Base-by-base conservation (phyloP, 2,888 invertebrate genomes). In the Drosophila infuscata region DNA sequence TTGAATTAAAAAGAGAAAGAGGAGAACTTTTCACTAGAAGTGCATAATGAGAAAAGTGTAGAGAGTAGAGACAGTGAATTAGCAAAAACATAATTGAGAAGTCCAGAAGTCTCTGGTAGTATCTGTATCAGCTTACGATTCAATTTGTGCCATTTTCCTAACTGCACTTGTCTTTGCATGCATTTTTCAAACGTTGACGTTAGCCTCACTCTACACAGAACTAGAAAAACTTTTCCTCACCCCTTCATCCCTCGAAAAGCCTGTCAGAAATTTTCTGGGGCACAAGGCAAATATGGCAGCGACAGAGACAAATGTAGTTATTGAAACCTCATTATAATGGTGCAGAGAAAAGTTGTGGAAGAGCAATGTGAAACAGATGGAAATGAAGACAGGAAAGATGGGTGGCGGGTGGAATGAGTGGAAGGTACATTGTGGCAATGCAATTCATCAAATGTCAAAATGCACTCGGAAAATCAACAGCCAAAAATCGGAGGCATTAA, bases 301-400 rank as follows among this genome's bases (percentile, higher is more conserved):
- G 87, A 87, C 87, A 89, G 83, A 88, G 89, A 89, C 83, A 87
- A 87, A 87, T 87, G 87, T 83, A 89, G 88, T 85, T 83, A 89
- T 89, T 73, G 89, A 87, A 89, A 89, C 77, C 85, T 84, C 88
- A 89, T 86, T 86, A 86, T 75, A 88, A 79, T 74, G 81, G 83
- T 71, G 76, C 68, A 78, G 75, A 73, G 57, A 49, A 72, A 69
- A 79, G 61, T 59, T 63, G 70, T 57, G 67, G 65, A 71, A 61
- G 76, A 67, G 59, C 75, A 65, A 63, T 67, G 52, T 49, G 62
- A 67, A 74, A 56, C 64, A 76, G 73, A 81, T 69, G 74, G 69
- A 73, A 57, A 51, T 48, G 33, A 35, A 48, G 29, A 29, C 49
- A 20, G 36, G 6, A 20, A 8, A 7, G 12, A 11, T n/a, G 32